phyloP scores from a whole-genome alignment of 2,113 vertebrate species.

The Myotis yumanensis region DNA sequence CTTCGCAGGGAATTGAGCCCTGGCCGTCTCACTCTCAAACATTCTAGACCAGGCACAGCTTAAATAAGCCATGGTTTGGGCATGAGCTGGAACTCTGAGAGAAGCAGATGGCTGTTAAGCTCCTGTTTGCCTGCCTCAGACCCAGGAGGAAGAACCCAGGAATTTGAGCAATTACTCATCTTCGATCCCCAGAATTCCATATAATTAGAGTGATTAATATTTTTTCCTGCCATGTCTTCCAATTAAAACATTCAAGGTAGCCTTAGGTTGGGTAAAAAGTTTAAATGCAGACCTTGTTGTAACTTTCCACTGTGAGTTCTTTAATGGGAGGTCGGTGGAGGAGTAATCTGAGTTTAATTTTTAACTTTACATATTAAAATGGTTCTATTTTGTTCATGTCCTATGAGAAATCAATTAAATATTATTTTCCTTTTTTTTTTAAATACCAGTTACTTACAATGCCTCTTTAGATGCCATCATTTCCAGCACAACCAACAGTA shows the following conservation, averaged over 20 bases:
- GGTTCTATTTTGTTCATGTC: not conserved
- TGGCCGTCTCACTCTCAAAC: not conserved
- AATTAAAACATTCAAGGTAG: not conserved
- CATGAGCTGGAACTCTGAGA: not conserved
- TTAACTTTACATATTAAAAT: not conserved
- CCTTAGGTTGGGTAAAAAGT: not conserved
- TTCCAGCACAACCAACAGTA: slow-evolving; percentile 84
- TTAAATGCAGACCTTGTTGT: not conserved
- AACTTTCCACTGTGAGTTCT: not conserved
- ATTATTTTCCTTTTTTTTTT: slow-evolving; percentile 46
- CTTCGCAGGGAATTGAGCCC: not conserved
- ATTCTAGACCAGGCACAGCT: not conserved
- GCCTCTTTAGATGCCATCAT: slow-evolving; percentile 86
- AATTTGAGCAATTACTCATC: not conserved
- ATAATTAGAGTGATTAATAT: not conserved
- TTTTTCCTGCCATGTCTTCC: not conserved
- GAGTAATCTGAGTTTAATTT: not conserved
- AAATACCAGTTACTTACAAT: slow-evolving; percentile 80
- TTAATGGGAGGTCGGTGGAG: not conserved
- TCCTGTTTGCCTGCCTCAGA: not conserved
- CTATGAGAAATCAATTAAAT: slow-evolving; percentile 39
- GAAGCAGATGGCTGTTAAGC: not conserved
- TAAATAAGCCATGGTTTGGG: not conserved
- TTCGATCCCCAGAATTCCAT: not conserved
- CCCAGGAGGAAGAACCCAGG: not conserved